Evolutionary conservation across 2,888 invertebrate genomes (phyloP), one percentile per base, ranked within the genome.

Genomic region (Sialis fuliginosa): DNA sequence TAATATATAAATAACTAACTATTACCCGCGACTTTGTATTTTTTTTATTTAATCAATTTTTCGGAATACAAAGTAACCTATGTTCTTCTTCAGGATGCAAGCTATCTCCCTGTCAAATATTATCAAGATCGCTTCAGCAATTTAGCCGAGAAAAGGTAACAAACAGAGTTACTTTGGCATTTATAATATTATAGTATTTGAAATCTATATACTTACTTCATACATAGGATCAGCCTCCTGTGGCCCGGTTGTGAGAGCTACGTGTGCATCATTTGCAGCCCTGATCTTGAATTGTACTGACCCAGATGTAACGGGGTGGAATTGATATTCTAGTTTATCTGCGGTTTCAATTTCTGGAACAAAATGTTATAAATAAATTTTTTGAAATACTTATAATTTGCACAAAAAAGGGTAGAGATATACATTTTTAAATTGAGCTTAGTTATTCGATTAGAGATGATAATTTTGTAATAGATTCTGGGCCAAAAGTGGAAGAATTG

Each of bases 251-350:
- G 84, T 80, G 8, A 92, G 75, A 0, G 86, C 86, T 55, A 92
- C 58, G 61, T 91, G 91, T 7, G 88, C 91, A 67, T 92, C 90
- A 59, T 90, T 79, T 1, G 77, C 58, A 1, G 90, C 75, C 52
- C 81, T 78, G 5, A 91, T 78, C 57, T 81, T 79, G 65, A 92
- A 89, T 58, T 80, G 79, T 46, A 85, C 67, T 45, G 77, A 76
- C 4, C 81, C 80, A 52, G 72, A 70, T 10, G 72, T 64, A 47
- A 80, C 76, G 31, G 86, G 86, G 58, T 80, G 78, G 71, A 87
- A 90, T 52, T 76, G 73, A 69, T 90, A 90, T 62, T 83, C 79
- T 61, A 87, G 76, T 62, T 80, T 80, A 61, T 89, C 87, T 57
- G 79, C 79, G 51, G 84, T 83, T 58, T 76, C 65, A 50, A 92